Evolutionary conservation across 1,140 invertebrate species (phyloP).

Genomic region (Cydia pomonella): DNA sequence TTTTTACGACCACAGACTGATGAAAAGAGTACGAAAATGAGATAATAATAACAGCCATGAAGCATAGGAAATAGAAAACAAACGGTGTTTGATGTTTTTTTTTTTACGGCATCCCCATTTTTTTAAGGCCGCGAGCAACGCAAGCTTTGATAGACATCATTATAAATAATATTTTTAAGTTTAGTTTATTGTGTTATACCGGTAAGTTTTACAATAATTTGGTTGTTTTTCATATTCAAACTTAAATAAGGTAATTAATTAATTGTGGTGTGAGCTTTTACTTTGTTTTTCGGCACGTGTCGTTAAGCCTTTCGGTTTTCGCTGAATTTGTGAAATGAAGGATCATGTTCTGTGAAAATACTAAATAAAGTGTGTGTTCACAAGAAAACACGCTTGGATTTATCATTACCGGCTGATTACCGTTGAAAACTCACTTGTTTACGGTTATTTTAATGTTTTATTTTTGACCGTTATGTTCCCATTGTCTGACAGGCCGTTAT

Average conservation of each 20-base stretch:
- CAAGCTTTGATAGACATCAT: slow-evolving; percentile 20
- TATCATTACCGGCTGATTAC: neutral
- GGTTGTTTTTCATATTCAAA: neutral
- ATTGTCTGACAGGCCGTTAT: slow-evolving; percentile 17
- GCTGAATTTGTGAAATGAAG: neutral
- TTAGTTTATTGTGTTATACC: slow-evolving; percentile 27
- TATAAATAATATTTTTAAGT: slow-evolving; percentile 23
- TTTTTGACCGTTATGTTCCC: neutral
- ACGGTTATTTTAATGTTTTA: slow-evolving; percentile 10
- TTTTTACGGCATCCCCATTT: slow-evolving; percentile 32
- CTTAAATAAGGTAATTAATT: neutral
- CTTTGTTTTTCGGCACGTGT: slow-evolving; percentile 29
- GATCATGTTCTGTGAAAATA: neutral
- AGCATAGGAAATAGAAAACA: slow-evolving; percentile 33
- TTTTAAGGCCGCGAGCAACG: slow-evolving; percentile 24
- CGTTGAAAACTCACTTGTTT: neutral
- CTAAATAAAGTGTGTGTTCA: neutral
- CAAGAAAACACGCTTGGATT: neutral
- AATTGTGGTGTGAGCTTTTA: slow-evolving; percentile 4
- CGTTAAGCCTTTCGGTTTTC: slow-evolving; percentile 13
- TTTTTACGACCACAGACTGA: slow-evolving; percentile 30
- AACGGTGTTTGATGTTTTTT: slow-evolving; percentile 32
- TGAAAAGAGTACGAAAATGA: slow-evolving; percentile 28
- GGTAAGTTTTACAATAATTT: slow-evolving; percentile 1
- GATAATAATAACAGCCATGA: slow-evolving; percentile 31